phyloP scores from a whole-genome alignment of 2,113 vertebrate genomes.

The Corvus moneduloides region DNA sequence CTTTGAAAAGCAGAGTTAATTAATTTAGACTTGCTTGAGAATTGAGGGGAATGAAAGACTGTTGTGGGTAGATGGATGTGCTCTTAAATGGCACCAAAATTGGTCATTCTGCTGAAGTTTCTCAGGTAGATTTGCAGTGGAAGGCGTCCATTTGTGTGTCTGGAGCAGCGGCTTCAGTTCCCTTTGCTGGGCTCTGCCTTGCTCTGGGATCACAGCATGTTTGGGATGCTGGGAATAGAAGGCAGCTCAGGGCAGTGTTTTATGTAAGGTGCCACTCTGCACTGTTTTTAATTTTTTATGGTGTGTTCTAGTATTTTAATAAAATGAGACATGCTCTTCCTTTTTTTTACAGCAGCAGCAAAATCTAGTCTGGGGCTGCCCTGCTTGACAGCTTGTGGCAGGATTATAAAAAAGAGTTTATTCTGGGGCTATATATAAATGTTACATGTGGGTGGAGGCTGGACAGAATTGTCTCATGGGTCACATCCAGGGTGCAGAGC shows the following conservation, averaged over 20 bases:
- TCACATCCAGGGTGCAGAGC: neutral
- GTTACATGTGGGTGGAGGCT: neutral
- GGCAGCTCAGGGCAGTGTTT: conserved; percentile 37
- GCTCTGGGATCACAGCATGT: neutral
- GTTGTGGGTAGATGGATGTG: neutral
- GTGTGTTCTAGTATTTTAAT: conserved; percentile 21
- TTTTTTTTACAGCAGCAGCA: conserved; percentile 1
- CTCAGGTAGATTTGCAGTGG: neutral
- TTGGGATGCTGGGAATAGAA: conserved; percentile 20
- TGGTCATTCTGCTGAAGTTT: neutral
- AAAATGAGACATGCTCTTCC: conserved; percentile 21
- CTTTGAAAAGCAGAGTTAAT: neutral
- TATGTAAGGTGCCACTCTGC: conserved; percentile 26
- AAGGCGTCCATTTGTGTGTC: neutral
- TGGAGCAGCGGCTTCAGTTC: neutral
- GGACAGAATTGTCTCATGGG: neutral
- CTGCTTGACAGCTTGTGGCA: conserved; percentile 40
- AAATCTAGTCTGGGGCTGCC: conserved; percentile 23
- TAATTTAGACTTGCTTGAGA: neutral
- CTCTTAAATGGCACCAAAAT: neutral
- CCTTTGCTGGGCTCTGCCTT: neutral
- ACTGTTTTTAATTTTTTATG: conserved; percentile 42
- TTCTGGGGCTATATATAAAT: conserved; percentile 45
- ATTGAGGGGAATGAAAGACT: neutral
- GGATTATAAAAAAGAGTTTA: conserved; percentile 53